A percentile compares a stretch with the other conserved stretches of the same genome.
phyloP scores from a whole-genome alignment of 1,140 invertebrate genomes.

The Macrotrachela quadricornifera region DNA sequence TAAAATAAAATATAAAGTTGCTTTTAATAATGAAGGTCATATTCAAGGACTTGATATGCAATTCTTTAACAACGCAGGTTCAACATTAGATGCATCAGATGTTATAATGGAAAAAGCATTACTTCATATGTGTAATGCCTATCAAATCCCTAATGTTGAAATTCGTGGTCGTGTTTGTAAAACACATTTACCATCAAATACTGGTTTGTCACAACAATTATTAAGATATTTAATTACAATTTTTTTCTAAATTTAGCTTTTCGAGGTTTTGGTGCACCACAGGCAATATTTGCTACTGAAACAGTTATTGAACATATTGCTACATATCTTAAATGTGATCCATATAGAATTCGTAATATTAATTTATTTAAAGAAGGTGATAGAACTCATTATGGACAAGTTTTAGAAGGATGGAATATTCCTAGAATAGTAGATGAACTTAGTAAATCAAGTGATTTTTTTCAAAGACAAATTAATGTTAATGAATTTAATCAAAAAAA shows the following conservation, averaged over 20 bases:
- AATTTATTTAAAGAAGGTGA: slow-evolving; percentile 65
- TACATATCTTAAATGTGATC: slow-evolving; percentile 10
- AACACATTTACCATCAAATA: slow-evolving; percentile 30
- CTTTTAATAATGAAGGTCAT: neutral
- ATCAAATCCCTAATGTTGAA: slow-evolving; percentile 20
- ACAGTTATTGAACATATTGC: slow-evolving; percentile 20
- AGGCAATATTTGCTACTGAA: slow-evolving; percentile 22
- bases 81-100: slow-evolving; percentile 55
- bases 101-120: slow-evolving; percentile 54
- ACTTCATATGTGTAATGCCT: slow-evolving; percentile 40
- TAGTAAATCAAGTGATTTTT: slow-evolving; percentile 43
- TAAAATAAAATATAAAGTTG: slow-evolving; percentile 53
- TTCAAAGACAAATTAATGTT: slow-evolving; percentile 38
- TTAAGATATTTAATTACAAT: neutral
- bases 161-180: slow-evolving; percentile 20
- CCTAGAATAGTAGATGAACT: slow-evolving; percentile 62
- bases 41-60: slow-evolving; percentile 36
- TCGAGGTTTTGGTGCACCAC: slow-evolving; percentile 29
- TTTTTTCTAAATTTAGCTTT: slow-evolving; percentile 9
- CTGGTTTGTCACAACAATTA: slow-evolving; percentile 14
- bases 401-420: slow-evolving; percentile 49
- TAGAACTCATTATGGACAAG: slow-evolving; percentile 54
- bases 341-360: slow-evolving; percentile 36
- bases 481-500: slow-evolving; percentile 54
- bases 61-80: slow-evolving; percentile 61